Conservation (phyloP, 2,888 invertebrate genomes). For the Amblyjoppa proteus region DNA sequence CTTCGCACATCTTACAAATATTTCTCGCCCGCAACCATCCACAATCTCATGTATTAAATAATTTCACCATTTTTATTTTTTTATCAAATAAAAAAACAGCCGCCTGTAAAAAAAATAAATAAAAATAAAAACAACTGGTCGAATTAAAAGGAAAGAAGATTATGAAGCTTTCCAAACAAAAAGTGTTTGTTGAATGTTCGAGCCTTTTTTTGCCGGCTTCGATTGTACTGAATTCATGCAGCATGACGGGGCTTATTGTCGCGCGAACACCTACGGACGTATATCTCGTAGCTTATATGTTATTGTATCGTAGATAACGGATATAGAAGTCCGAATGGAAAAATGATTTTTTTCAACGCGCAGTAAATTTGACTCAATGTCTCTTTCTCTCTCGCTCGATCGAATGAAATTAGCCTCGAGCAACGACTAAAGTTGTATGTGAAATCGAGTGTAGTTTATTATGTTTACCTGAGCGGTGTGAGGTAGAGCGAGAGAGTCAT, state of each 20-base stretch:
- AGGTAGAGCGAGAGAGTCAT: slow-evolving; percentile 50
- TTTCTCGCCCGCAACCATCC: too few species aligned
- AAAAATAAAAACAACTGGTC: too few species aligned
- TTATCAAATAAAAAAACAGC: background rate
- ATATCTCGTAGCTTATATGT: slow-evolving; percentile 18
- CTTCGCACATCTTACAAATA: too few species aligned
- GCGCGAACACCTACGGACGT: slow-evolving; percentile 57
- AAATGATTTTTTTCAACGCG: slow-evolving; percentile 18
- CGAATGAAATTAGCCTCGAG: slow-evolving; percentile 50
- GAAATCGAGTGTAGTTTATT: slow-evolving; percentile 37
- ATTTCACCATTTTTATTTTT: too few species aligned
- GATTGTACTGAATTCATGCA: slow-evolving; percentile 19
- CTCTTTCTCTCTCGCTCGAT: slow-evolving; percentile 20
- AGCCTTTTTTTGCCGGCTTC: background rate
- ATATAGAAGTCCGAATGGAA: slow-evolving; percentile 11
- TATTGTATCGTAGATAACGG: slow-evolving; percentile 22
- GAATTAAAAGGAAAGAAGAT: too few species aligned
- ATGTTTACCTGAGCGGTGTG: slow-evolving; percentile 52
- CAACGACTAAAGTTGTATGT: slow-evolving; percentile 4
- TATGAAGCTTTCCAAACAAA: too few species aligned
- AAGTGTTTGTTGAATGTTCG: too few species aligned
- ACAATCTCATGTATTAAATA: too few species aligned
- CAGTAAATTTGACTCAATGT: slow-evolving; percentile 40
- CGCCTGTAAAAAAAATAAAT: slow-evolving; percentile 14
- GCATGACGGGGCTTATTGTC: slow-evolving; percentile 55